Base-by-base conservation (phyloP, 2,113 vertebrate genomes). In the Vidua chalybeata region DNA sequence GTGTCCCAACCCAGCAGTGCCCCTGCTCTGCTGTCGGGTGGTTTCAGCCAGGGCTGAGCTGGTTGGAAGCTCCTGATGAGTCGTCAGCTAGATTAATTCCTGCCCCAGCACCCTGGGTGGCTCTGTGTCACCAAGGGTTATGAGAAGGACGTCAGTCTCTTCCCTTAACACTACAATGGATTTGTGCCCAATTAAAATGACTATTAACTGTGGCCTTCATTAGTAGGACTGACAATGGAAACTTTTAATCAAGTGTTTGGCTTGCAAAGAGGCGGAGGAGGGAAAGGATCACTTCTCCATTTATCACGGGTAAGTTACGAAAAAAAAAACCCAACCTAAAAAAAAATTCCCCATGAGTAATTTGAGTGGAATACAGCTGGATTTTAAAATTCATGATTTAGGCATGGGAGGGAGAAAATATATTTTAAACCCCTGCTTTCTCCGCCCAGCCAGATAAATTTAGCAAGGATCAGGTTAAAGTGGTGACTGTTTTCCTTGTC, bases 361-460 rank as follows among this genome's bases (percentile, higher is more conserved):
- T 87, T 46, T 58, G 58, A 72, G 56, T 49, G 37, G 67, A 43
- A 63, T 55, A 52, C 62, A 94, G 83, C 79, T 93, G 66, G 69
- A 87, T 62, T 90, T 93, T 79, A 84, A 89, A 89, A 95, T 69
- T 72, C 71, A 85, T 67, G 31, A 54, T 74, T 85, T 94, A 73
- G 46, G 69, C 1, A 10, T 84, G n/a, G 86, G 91, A 93, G 56
- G 66, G 31, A 82, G 78, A 87, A 94, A 84, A 71, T 59, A 4
- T 31, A 62, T 81, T 90, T 84, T 56, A 84, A 86, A 92, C 52
- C 73, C 52, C 10, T 9, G 4, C 56, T 71, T 89, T 75, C 24
- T 74, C 59, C 52, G 0, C 31, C 48, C 30, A 73, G 49, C 33
- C 83, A 82, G 88, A 76, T 72, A 93, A 54, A 46, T 78, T 93